Base-by-base conservation (phyloP, 1,140 invertebrate species). In the Vanessa atalanta region DNA sequence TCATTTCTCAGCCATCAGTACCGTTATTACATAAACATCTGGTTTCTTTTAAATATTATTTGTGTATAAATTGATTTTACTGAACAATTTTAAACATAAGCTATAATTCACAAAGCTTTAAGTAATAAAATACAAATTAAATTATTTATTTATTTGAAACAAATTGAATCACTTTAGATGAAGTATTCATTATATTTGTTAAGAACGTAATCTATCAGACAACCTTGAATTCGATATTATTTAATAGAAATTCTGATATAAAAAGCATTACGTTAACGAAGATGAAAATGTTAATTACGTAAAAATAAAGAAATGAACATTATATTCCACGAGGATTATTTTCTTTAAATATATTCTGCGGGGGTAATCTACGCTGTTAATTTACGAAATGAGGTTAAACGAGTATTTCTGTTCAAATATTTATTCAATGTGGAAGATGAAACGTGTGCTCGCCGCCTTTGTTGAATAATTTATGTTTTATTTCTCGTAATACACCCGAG, bases 381-480 rank as follows among this genome's bases (percentile, higher is more conserved):
- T 88, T 88, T 87, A 79, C 81, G 79, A 83, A 86, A 87, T 85
- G 76, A 85, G 78, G 84, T 85, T 87, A 86, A 86, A 83, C 79
- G 82, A 79, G 81, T 81, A 79, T 77, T 83, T 80, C 79, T 82
- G 78, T 81, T 80, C 79, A 85, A 88, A 88, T 86, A 86, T 88
- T 86, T 85, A 88, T 85, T 85, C 82, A 86, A 88, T 86, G 84
- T 82, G 81, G 84, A 86, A 85, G 83, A 87, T 89, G 82, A 87
- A 89, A 87, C 86, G 87, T 87, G 84, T 81, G 79, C 80, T 78
- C 83, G 79, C 80, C 81, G 79, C 84, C 79, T 84, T 89, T 88
- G 83, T 85, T 88, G 87, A 89, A 89, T 89, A 87, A 89, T 88
- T 85, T 88, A 86, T 89, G 73, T 84, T 87, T 85, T 87, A 83